A percentile compares a stretch with the other conserved stretches of the same genome.
phyloP scores from a whole-genome alignment of 2,113 vertebrate species.

The Dermatemys mawii region DNA sequence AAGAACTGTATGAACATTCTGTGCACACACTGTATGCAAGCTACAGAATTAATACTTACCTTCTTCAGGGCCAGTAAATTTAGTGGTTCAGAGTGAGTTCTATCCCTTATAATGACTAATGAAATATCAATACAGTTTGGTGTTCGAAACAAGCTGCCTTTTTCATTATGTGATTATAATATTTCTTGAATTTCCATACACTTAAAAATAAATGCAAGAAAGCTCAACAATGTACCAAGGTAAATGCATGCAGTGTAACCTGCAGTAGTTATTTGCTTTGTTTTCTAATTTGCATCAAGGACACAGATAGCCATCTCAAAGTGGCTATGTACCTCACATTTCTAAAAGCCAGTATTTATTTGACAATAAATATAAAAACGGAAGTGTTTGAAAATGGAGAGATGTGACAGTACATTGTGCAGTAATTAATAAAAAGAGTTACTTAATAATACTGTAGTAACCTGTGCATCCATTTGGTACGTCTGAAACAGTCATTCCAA shows the following conservation, averaged over 20 bases:
- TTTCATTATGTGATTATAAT: background rate
- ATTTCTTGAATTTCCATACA: slow-evolving; percentile 32
- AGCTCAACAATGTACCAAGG: background rate
- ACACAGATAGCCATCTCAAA: background rate
- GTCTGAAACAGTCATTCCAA: background rate
- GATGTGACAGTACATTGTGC: background rate
- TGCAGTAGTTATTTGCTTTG: background rate
- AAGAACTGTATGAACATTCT: background rate
- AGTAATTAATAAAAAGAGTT: background rate
- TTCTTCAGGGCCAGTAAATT: background rate
- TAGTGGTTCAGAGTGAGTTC: background rate
- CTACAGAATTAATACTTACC: fast-evolving
- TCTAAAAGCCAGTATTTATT: background rate
- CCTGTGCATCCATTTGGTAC: background rate
- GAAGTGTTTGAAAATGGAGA: background rate
- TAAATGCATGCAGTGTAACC: background rate
- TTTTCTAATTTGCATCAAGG: background rate
- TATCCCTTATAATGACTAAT: background rate
- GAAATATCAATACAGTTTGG: background rate
- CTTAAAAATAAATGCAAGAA: background rate
- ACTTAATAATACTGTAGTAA: background rate
- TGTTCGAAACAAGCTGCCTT: background rate
- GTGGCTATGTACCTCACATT: background rate
- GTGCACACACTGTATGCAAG: fast-evolving
- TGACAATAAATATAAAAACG: background rate